A percentile compares a stretch with the other conserved stretches of the same genome.
Conservation (phyloP, 2,888 invertebrate species). For the Gnatocerus cornutus region DNA sequence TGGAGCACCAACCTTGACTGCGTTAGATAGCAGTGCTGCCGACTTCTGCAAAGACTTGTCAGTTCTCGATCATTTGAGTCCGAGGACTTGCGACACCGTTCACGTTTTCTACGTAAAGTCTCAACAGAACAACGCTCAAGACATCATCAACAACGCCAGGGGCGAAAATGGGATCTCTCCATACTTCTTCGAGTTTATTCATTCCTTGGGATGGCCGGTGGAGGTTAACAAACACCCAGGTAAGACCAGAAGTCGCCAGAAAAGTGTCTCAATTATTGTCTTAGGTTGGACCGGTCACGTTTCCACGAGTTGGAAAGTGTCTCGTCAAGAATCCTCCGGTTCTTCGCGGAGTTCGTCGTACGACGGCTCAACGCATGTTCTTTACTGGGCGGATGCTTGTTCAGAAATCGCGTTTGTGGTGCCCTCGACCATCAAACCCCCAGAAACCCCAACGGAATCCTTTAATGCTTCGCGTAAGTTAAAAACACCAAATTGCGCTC, state of each 20-base stretch:
- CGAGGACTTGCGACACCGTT: conserved; percentile 91
- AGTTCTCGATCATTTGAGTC: conserved; percentile 88
- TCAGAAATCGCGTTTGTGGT: conserved; percentile 97
- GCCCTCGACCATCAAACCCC: conserved; percentile 74
- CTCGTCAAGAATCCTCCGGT: conserved; percentile 50
- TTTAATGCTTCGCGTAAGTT: conserved; percentile 26
- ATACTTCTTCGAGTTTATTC: conserved; percentile 75
- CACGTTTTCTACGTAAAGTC: conserved; percentile 95
- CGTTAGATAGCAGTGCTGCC: conserved; percentile 80
- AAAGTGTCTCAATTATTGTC: not conserved
- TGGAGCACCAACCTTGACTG: conserved; percentile 76
- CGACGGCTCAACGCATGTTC: conserved; percentile 87
- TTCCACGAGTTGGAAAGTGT: conserved; percentile 84
- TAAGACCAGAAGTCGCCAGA: conserved; percentile 49
- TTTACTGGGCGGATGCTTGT: conserved; percentile 97
- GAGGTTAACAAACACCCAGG: conserved; percentile 90
- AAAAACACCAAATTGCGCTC: not conserved
- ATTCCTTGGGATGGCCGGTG: conserved; percentile 91
- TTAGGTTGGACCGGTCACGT: conserved; percentile 90
- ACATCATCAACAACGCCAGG: conserved; percentile 86
- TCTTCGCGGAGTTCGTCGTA: conserved; percentile 71
- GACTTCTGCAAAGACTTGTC: conserved; percentile 88
- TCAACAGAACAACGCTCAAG: conserved; percentile 84
- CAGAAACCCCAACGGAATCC: conserved; percentile 47
- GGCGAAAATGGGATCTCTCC: conserved; percentile 72